Conservation (phyloP, 2,113 vertebrate genomes). For the Eonycteris spelaea region DNA sequence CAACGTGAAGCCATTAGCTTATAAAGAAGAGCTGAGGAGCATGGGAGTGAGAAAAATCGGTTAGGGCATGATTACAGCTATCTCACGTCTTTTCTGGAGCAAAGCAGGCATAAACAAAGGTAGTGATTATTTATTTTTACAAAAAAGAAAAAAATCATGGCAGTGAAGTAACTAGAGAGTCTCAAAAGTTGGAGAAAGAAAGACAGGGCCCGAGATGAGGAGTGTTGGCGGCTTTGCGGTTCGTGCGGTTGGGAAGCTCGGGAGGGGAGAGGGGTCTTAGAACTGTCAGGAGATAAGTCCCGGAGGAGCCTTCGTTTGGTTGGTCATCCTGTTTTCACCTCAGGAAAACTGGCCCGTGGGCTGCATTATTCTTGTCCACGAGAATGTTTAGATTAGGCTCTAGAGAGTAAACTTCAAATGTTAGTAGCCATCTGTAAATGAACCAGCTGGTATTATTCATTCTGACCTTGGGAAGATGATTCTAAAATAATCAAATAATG, state of each 20-base stretch:
- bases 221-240: slow-evolving; percentile 37
- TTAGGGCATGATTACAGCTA: slow-evolving; percentile 7
- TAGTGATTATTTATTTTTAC: background rate
- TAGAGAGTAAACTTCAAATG: slow-evolving; percentile 75
- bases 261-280: background rate
- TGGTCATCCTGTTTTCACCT: slow-evolving; percentile 74
- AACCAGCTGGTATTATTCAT: slow-evolving; percentile 63
- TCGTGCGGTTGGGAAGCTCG: slow-evolving; percentile 63
- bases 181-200: slow-evolving; percentile 20
- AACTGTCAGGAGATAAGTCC: slow-evolving; percentile 64
- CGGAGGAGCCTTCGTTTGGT: slow-evolving; percentile 69
- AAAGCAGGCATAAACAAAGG: background rate
- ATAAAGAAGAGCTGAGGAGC: background rate
- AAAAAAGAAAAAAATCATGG: background rate
- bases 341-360: slow-evolving; percentile 60
- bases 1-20: background rate
- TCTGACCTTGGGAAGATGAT: slow-evolving; percentile 30
- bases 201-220: slow-evolving; percentile 64
- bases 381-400: slow-evolving; percentile 76
- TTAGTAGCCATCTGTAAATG: slow-evolving; percentile 54
- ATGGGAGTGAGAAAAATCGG: background rate
- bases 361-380: slow-evolving; percentile 60
- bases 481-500: slow-evolving; percentile 50
- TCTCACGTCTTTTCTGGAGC: background rate
- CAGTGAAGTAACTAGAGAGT: background rate